phyloP scores from a whole-genome alignment of 2,113 vertebrate species.

The Tor tambroides region DNA sequence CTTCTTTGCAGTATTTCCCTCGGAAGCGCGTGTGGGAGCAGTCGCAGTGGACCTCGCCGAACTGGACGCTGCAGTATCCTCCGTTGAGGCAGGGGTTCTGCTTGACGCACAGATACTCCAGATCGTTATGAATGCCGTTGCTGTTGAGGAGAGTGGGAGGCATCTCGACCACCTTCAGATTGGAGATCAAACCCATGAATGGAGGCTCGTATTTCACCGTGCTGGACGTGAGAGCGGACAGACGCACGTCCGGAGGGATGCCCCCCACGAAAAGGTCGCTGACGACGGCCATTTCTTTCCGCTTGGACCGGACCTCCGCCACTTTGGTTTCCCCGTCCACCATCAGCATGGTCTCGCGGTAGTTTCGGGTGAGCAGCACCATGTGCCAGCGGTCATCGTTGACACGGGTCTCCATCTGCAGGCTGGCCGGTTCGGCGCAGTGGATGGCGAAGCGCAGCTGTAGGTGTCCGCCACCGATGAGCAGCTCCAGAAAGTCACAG shows the following conservation, averaged over 20 bases:
- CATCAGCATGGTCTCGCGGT: slow-evolving; percentile 84
- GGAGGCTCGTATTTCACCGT: slow-evolving; percentile 92
- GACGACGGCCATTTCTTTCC: slow-evolving; percentile 89
- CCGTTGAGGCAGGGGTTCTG: slow-evolving; percentile 94
- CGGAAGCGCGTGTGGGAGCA: slow-evolving; percentile 88
- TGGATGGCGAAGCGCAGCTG: slow-evolving; percentile 90
- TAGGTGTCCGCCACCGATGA: slow-evolving; percentile 83
- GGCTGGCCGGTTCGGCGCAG: slow-evolving; percentile 85
- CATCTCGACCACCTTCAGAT: slow-evolving; percentile 88
- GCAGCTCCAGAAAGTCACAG: slow-evolving; percentile 93
- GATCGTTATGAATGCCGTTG: slow-evolving; percentile 87
- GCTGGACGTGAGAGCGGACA: slow-evolving; percentile 89
- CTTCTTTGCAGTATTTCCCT: slow-evolving; percentile 94
- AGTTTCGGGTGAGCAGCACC: slow-evolving; percentile 88
- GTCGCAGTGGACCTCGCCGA: slow-evolving; percentile 88
- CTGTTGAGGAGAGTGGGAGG: slow-evolving; percentile 85
- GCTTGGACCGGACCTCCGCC: slow-evolving; percentile 87
- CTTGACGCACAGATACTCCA: slow-evolving; percentile 84
- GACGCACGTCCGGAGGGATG: slow-evolving; percentile 88
- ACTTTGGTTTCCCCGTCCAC: slow-evolving; percentile 88
- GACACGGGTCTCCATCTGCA: slow-evolving; percentile 81
- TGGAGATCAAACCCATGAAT: slow-evolving; percentile 86
- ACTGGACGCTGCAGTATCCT: slow-evolving; percentile 86
- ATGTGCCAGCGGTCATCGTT: slow-evolving; percentile 93
- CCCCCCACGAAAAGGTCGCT: slow-evolving; percentile 93